Percentiles rank a stretch among this genome's conserved stretches.
Conservation (phyloP, 2,113 vertebrate species). For the Apaloderma vittatum region DNA sequence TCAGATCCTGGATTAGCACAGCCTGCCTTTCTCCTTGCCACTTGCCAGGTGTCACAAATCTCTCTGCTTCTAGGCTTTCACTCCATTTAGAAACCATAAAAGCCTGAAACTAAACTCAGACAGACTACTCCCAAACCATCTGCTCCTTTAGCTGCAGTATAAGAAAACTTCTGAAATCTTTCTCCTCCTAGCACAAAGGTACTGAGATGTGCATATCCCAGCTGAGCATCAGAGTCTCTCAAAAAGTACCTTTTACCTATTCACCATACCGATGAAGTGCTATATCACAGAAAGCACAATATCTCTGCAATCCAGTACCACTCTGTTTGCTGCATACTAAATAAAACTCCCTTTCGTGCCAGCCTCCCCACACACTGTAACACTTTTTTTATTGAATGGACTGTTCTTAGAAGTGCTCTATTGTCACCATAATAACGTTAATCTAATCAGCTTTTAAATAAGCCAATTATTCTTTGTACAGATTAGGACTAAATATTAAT, state of each 20-base stretch:
- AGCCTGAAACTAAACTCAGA: neutral
- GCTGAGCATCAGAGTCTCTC: too few species aligned
- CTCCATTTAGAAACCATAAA: neutral
- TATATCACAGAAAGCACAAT: neutral
- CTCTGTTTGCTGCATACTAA: neutral
- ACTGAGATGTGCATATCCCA: fast-evolving
- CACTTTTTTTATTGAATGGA: constrained; percentile 42
- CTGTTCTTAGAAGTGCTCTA: constrained; percentile 72
- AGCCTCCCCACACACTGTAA: neutral
- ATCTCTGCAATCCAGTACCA: neutral
- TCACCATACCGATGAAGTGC: neutral
- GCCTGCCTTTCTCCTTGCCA: neutral
- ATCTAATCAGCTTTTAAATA: constrained; percentile 80
- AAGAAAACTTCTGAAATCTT: neutral
- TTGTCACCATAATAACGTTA: constrained; percentile 79
- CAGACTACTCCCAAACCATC: fast-evolving
- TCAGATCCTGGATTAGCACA: neutral
- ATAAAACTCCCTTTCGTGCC: neutral
- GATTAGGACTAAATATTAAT: constrained; percentile 79
- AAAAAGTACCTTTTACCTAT: neutral
- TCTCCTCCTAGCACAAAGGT: neutral
- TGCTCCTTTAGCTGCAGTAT: neutral
- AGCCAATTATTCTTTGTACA: constrained; percentile 80
- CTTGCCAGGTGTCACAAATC: neutral
- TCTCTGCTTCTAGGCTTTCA: neutral